Conservation (phyloP, 2,797 vertebrate species). For the Streptopelia turtur region DNA sequence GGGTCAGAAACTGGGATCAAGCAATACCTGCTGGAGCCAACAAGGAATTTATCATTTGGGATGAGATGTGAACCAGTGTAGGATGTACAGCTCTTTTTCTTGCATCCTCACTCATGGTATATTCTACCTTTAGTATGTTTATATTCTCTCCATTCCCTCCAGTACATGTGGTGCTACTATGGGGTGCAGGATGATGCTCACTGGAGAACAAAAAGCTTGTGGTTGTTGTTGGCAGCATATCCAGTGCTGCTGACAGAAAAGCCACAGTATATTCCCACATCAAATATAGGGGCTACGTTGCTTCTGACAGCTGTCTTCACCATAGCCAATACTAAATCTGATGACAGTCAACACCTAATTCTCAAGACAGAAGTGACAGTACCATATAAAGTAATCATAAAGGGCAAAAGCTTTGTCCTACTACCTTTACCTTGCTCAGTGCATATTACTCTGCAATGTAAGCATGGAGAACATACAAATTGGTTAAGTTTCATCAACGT, state of each 20-base stretch:
- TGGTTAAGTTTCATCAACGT: not conserved
- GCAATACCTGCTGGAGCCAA: not conserved
- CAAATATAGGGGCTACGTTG: conserved; percentile 3
- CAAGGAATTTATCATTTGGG: not conserved
- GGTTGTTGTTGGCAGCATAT: not conserved
- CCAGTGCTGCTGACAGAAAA: conserved; percentile 5
- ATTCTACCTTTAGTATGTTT: not conserved
- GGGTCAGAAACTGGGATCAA: not conserved
- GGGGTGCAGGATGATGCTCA: not conserved
- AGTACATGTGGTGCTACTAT: not conserved
- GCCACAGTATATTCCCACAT: not conserved
- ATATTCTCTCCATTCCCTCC: not conserved
- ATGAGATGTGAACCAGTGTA: not conserved
- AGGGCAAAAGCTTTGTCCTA: not conserved
- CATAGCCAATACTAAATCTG: not conserved
- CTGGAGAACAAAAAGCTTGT: not conserved
- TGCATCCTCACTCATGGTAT: not conserved
- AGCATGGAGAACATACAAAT: not conserved
- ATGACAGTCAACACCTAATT: not conserved
- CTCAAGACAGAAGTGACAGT: conserved; percentile 18
- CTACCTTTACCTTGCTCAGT: not conserved
- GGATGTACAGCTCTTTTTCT: not conserved
- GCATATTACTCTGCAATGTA: not conserved
- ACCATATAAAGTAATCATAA: not conserved
- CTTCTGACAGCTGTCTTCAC: conserved; percentile 32